Evolutionary conservation across 2,113 vertebrate genomes (phyloP), one percentile per base, ranked within the genome.

Genomic region (Theristicus caerulescens): DNA sequence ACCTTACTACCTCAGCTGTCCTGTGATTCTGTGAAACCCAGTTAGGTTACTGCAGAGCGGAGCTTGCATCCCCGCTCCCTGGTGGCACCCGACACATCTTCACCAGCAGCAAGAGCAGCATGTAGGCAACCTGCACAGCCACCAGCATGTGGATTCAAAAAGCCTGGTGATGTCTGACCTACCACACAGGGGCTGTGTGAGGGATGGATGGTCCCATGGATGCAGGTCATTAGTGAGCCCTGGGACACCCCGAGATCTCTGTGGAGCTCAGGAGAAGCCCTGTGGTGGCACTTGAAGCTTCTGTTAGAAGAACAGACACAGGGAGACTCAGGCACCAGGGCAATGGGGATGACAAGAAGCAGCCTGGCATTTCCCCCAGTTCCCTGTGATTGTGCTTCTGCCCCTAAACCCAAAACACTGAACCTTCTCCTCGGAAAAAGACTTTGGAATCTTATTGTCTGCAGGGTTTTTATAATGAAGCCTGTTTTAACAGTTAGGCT

Each of bases 161-260:
- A 36, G 22, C 44, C 24, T 29, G 55, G 51, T 51, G 67, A 31
- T 10, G 62, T 32, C 36, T 3, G 2, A 61, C 76, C 27, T 13
- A 15, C 9, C n/a, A n/a, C 32, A 11, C 24, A 70, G 49, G 19
- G n/a, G 16, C 32, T 77, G 21, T 58, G 31, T 0, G 0, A 58
- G 44, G 49, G 10, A 31, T 3, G 10, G 29, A n/a, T 31, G 11
- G 11, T 49, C 17, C 55, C n/a, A 12, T 16, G 38, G 66, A 40
- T 52, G 40, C 16, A 49, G 22, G 31, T 44, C 34, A 15, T 36
- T 52, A 32, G 16, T 40, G 31, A 95, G 34, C 64, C 67, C 13
- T 24, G 18, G 24, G 2, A 69, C 29, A 55, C 7, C 15, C 57
- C 8, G 32, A 62, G 16, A 67, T 58, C 46, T 55, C 49, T 13